These are phyloP conservation scores for Semibalanus balanoides DNA, from an alignment of 1,140 invertebrate genomes.

Conservation along the genomic window DNA sequence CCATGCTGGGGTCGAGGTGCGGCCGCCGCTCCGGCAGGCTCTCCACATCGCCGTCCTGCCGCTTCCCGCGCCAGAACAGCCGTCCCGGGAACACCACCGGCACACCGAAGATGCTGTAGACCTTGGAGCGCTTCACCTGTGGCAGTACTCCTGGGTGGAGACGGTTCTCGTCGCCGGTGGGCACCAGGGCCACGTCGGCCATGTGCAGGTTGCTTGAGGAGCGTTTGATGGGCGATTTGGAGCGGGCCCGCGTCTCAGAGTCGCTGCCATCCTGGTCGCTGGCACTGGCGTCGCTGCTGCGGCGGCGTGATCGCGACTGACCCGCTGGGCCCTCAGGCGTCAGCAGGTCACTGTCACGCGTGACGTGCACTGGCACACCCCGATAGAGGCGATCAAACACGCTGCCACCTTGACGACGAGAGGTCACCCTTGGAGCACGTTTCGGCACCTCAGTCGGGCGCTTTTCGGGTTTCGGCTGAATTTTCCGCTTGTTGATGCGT, in stretches of 20 bases:
- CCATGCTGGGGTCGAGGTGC: conserved; percentile 47
- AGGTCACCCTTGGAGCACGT: not conserved
- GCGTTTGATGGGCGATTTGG: not conserved
- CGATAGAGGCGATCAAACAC: not conserved
- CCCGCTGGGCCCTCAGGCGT: not conserved
- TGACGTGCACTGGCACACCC: not conserved
- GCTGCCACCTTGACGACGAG: not conserved
- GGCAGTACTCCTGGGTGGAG: not conserved
- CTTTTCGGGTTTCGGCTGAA: not conserved
- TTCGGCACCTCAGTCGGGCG: not conserved
- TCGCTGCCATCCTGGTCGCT: too few relatives aligned
- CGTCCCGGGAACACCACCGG: not conserved
- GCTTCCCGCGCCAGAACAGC: not conserved
- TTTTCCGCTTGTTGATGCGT: not conserved
- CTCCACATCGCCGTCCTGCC: not conserved
- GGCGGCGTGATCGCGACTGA: too few relatives aligned
- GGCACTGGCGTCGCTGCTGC: too few relatives aligned
- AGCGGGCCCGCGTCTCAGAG: not conserved
- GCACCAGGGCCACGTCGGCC: not conserved
- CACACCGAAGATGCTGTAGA: not conserved
- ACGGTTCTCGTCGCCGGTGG: not conserved
- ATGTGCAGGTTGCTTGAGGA: not conserved
- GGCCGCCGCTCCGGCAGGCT: conserved; percentile 36
- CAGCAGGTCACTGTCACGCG: not conserved
- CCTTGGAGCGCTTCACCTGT: not conserved